phyloP scores from a whole-genome alignment of 1,140 invertebrate species.

The Diuraphis noxia region DNA sequence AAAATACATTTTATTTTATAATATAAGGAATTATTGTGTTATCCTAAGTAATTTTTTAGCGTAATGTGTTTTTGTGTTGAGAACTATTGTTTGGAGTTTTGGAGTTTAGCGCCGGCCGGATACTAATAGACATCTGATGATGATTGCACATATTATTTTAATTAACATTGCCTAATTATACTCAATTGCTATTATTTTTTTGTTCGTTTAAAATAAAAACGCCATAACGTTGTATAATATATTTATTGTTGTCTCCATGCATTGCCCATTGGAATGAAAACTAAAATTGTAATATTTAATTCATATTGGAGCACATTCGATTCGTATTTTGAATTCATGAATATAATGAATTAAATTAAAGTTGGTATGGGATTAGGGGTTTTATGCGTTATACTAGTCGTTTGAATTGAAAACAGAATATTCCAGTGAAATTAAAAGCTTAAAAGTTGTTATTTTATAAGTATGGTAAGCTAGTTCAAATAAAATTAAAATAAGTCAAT shows the following conservation, averaged over 20 bases:
- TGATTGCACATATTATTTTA: background rate
- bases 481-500: conserved; percentile 15
- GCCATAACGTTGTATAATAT: background rate
- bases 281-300: conserved; percentile 6
- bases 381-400: conserved; percentile 13
- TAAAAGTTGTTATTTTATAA: conserved; percentile 29
- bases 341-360: conserved; percentile 39
- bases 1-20: background rate
- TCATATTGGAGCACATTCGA: conserved; percentile 19
- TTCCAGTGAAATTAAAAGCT: conserved; percentile 35
- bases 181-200: background rate
- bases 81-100: background rate
- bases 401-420: conserved; percentile 37
- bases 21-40: no score
- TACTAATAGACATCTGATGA: background rate
- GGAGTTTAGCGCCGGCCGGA: background rate
- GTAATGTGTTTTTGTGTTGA: background rate
- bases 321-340: conserved; percentile 10
- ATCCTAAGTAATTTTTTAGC: background rate
- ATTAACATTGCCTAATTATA: background rate
- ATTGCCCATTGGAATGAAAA: background rate
- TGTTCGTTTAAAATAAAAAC: background rate
- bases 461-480: conserved; percentile 6
- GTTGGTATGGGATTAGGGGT: conserved; percentile 30
- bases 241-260: background rate